Evolutionary conservation across 2,113 vertebrate species (phyloP).

Genomic region (Zosterops japonicus): DNA sequence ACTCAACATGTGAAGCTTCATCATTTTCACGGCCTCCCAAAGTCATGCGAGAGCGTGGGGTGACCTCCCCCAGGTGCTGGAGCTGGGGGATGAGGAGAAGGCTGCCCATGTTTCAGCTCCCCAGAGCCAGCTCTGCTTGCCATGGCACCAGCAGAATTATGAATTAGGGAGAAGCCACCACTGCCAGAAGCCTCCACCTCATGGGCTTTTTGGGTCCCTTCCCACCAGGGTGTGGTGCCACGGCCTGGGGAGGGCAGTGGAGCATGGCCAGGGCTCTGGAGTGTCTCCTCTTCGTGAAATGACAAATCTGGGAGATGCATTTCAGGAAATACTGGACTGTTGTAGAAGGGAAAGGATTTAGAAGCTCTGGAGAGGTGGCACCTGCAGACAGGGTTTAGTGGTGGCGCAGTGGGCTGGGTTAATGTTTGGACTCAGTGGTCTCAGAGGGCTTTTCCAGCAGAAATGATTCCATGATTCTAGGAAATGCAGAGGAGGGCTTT

Average conservation of each 20-base stretch:
- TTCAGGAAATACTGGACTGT: rapidly evolving
- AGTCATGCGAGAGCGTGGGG: slow-evolving; percentile 22
- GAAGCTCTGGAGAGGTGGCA: neutral
- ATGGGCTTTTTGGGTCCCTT: neutral
- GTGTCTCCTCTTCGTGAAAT: neutral
- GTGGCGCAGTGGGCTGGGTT: neutral
- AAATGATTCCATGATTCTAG: neutral
- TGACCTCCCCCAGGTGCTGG: slow-evolving; percentile 45
- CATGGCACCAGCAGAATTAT: neutral
- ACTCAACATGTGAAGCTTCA: slow-evolving; percentile 65
- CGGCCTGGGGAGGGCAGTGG: neutral
- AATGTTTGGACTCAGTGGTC: neutral
- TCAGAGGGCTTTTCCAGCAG: neutral
- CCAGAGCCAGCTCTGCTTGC: neutral
- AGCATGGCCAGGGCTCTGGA: neutral
- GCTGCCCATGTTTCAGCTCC: neutral
- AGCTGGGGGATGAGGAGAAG: neutral
- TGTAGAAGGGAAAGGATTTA: neutral
- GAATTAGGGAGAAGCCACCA: neutral
- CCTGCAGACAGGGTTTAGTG: neutral
- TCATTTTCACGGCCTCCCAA: slow-evolving; percentile 62
- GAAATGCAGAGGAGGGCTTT: neutral
- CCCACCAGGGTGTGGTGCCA: neutral
- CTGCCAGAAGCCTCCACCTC: neutral
- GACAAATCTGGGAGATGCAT: rapidly evolving